Evolutionary conservation across 2,797 vertebrate species (phyloP), one percentile per base, ranked within the genome.

Genomic region (Cyclopterus lumpus): DNA sequence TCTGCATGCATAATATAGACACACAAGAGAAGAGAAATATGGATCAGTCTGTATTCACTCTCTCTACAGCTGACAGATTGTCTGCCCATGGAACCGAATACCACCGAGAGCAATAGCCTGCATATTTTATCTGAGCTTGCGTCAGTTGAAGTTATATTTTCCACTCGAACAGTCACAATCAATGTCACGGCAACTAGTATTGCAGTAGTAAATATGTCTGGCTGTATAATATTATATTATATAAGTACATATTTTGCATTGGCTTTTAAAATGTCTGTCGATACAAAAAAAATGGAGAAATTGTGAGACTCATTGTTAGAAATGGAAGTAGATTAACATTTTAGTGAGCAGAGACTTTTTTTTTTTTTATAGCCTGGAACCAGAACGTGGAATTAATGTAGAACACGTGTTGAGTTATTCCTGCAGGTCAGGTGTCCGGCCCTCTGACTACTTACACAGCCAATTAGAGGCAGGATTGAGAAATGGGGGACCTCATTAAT

Each of bases 1-100:
- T 75, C 44, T 71, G 73, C 57, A 80, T 83, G 59, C 68, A 84
- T 82, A 82, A 86, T 69, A 74, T 14, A 78, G 77, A 67, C 10
- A 71, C 49, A 54, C 32, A 51, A 30, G 8, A n/a, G 34, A 44
- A 22, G 55, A 80, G 70, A 80, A 68, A 82, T 74, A 72, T 80
- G 61, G 78, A 80, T 84, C 73, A 67, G 34, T 66, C 70, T 82
- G 54, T 57, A 20, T 76, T 73, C 60, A n/a, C 12, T 62, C 30
- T 59, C 53, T 83, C 38, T 1, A 26, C 16, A 54, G 42, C 67
- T 67, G 65, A 82, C 34, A 44, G 57, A 82, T 63, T 36, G 20
- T 55, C 26, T 71, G 64, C 59, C 61, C 18, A 22, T 83, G 53
- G 28, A 81, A 54, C 60, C 36, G 40, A 86, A 69, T 72, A 74